Base-by-base conservation (phyloP, 1,140 invertebrate genomes). In the Cepaea nemoralis region DNA sequence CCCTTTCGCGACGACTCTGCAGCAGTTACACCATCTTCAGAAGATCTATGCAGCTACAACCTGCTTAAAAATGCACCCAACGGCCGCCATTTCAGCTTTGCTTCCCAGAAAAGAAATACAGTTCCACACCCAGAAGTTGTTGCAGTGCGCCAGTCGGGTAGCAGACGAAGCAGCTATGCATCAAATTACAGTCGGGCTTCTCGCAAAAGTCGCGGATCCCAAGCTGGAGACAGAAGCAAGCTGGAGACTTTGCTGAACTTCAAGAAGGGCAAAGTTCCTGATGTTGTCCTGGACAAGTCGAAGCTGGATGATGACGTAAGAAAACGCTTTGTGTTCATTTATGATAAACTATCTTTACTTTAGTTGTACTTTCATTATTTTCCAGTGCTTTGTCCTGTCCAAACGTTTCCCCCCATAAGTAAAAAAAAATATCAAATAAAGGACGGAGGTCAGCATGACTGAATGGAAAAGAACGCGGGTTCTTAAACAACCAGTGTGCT, bases 21-120 rank as follows among this genome's bases (percentile, higher is more conserved):
- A 89, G 98, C 97, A 73, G 97, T 98, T 3, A 99, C 97, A 67
- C 98, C 98, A 22, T 98, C 98, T 96, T 98, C 97, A 75, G 98
- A 99, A 93, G 97, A 99, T 83, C 85, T 91, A 89, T 91, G 88
- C 88, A 90, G 88, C 85, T 87, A 85, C 75, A 83, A 63, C 35
- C 84, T 86, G 71, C 45, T 82, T 75, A 83, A 87, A 86, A 85
- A 84, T 80, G 82, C 88, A 77, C 85, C 85, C 70, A 87, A 88
- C 86, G 83, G 84, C 70, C 75, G 87, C 19, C 85, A 87, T 42
- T 85, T 82, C 42, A 89, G 88, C 73, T 86, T 88, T 82, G 84
- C 85, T 59, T 87, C 88, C 33, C 81, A 86, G n/a, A 75, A 66
- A 42, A 80, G 85, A 63, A 82, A 85, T 48, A 59, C 78, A 71